phyloP scores from a whole-genome alignment of 1,140 invertebrate species.

The Eupeodes corollae region DNA sequence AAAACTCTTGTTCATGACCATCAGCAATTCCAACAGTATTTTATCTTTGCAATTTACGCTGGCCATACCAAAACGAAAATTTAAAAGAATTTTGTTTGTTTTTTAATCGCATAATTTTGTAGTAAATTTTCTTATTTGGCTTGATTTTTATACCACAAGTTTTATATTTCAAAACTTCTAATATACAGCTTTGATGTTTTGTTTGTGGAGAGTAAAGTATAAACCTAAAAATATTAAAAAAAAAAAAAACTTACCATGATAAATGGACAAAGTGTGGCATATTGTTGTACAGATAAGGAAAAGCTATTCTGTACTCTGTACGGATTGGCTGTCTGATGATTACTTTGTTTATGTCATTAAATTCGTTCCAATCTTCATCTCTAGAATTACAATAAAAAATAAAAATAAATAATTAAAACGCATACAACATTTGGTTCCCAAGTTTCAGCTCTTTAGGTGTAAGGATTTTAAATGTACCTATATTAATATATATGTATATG shows the following conservation, averaged over 20 bases:
- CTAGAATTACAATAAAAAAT: slow-evolving; percentile 39
- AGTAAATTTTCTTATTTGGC: slow-evolving; percentile 11
- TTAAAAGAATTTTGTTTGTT: not conserved
- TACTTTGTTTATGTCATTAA: slow-evolving; percentile 99
- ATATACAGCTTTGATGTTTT: not conserved
- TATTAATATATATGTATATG: too few relatives aligned
- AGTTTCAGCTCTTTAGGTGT: too few relatives aligned
- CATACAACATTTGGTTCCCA: too few relatives aligned
- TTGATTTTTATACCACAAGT: slow-evolving; percentile 8
- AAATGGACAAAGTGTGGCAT: slow-evolving; percentile 92
- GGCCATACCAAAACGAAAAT: not conserved
- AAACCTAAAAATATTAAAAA: too few relatives aligned
- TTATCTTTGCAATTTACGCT: not conserved
- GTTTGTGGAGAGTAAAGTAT: too few relatives aligned
- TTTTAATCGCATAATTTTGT: slow-evolving; percentile 4
- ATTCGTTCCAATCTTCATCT: slow-evolving; percentile 99
- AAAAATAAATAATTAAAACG: not conserved
- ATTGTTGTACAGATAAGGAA: slow-evolving; percentile 98
- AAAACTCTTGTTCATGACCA: slow-evolving; percentile 2
- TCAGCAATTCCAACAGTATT: slow-evolving; percentile 1
- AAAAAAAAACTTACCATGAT: slow-evolving; percentile 63
- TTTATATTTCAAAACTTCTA: not conserved
- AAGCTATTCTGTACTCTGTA: slow-evolving; percentile 98
- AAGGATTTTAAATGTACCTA: too few relatives aligned
- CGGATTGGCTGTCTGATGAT: slow-evolving; percentile 97